Evolutionary conservation across 1,140 invertebrate species (phyloP), one percentile per base, ranked within the genome.

Genomic region (Lysiphlebus fabarum): DNA sequence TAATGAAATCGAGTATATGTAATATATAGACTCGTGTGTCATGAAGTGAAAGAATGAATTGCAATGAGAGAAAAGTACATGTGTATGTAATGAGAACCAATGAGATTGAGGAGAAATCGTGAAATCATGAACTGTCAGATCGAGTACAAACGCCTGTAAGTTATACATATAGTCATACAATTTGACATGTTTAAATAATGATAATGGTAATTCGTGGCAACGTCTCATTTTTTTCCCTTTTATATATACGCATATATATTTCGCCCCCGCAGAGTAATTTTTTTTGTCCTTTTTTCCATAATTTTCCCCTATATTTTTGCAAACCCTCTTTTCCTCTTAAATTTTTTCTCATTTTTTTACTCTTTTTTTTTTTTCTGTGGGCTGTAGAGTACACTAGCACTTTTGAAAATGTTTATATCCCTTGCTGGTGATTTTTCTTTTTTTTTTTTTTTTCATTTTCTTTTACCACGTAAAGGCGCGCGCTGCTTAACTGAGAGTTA

Each of bases 141-240:
- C 7, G 10, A 40, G 38, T 11, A 26, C 17, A 7, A 6, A 17
- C 49, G 14, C 49, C 17, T n/a, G 9, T 11, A n/a, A 45, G 1
- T 6, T 45, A 45, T 11, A 17, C 14, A 40, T 53, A 8, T 36
- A 11, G 6, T 4, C 38, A n/a, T n/a, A 36, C 42, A 11, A 37
- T 36, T 49, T 10, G 55, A 57, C 55, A 49, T 49, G 69, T 66
- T 63, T 64, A 64, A 70, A 74, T 71, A 73, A 73, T 70, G 68
- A 74, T 72, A 70, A 75, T 74, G 67, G 66, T 74, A 74, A 75
- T 73, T 67, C 67, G 55, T 36, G 55, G 55, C 34, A 49, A 49
- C 34, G 36, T 56, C 44, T 12, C n/a, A n/a, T n/a, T n/a, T n/a
- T n/a, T n/a, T 49, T 33, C 38, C 38, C 41, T 40, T 37, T 3